Percentiles rank a stretch among this genome's conserved stretches.
Evolutionary conservation across 2,888 invertebrate genomes (phyloP).

Genomic region (Lithosia quadra): DNA sequence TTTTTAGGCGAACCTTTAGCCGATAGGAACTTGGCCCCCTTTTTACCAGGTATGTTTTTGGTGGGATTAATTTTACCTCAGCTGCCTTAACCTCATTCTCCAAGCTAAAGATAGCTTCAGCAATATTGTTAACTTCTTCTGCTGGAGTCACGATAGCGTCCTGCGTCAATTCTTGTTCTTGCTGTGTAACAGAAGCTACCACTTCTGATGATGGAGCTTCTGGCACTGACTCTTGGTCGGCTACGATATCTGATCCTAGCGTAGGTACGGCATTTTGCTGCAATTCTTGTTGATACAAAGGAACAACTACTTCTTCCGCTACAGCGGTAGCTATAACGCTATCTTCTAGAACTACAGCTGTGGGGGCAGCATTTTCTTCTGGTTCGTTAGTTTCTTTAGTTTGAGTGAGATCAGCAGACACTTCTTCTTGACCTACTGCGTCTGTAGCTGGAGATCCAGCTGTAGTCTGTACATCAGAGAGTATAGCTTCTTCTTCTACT

Average conservation of each 20-base stretch:
- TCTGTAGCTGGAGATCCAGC: neutral
- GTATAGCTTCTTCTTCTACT: neutral
- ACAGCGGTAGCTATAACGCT: constrained; percentile 25
- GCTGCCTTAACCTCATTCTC: constrained; percentile 68
- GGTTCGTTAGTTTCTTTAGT: constrained; percentile 9
- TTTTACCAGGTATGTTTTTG: too few species aligned
- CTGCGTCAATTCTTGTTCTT: neutral
- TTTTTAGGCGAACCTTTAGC: too few species aligned
- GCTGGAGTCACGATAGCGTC: constrained; percentile 23
- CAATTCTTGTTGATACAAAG: constrained; percentile 3
- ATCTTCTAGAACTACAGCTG: constrained; percentile 27
- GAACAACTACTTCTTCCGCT: constrained; percentile 15
- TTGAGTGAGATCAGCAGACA: constrained; percentile 9
- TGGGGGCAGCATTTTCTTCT: constrained; percentile 28
- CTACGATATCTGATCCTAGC: neutral
- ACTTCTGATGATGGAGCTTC: constrained; percentile 16
- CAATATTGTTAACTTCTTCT: constrained; percentile 64
- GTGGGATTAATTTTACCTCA: constrained; percentile 68
- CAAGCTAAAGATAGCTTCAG: constrained; percentile 66
- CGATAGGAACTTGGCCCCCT: too few species aligned
- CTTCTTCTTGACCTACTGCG: neutral
- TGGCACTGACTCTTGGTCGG: constrained; percentile 25
- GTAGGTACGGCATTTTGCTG: neutral
- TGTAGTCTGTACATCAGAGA: neutral
- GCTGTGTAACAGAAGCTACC: neutral